A percentile compares a stretch with the other conserved stretches of the same genome.
Conservation (phyloP, 2,888 invertebrate species). For the Pecten maximus region DNA sequence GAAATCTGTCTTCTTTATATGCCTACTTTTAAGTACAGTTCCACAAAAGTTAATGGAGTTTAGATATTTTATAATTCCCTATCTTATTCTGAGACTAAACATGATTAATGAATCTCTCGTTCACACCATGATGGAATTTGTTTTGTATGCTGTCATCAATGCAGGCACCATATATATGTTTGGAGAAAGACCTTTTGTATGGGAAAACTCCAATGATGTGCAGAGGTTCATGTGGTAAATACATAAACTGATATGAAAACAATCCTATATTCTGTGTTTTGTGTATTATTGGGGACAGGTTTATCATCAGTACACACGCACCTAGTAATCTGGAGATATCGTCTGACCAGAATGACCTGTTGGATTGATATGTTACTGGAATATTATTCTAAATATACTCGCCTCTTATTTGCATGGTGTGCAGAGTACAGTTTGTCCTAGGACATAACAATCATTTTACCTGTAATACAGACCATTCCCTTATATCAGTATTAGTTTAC, state of each 20-base stretch:
- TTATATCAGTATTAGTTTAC: too few relatives aligned
- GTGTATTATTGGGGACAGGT: background rate
- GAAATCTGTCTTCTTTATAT: constrained; percentile 85
- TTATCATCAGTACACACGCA: background rate
- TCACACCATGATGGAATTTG: constrained; percentile 86
- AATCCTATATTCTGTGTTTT: background rate
- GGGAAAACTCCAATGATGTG: constrained; percentile 88
- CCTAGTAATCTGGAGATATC: too few relatives aligned
- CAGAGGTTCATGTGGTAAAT: constrained; percentile 94
- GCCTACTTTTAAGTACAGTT: constrained; percentile 87
- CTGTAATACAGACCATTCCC: too few relatives aligned
- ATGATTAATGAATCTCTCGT: constrained; percentile 84
- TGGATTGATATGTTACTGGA: too few relatives aligned
- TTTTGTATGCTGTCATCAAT: constrained; percentile 88
- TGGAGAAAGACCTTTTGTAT: constrained; percentile 89
- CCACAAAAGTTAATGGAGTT: constrained; percentile 95
- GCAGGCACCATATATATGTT: constrained; percentile 89
- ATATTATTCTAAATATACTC: too few relatives aligned
- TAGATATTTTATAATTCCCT: constrained; percentile 97
- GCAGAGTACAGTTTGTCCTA: too few relatives aligned
- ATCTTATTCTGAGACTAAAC: constrained; percentile 89
- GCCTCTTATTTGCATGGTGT: too few relatives aligned
- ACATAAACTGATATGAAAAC: background rate
- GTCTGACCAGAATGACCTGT: too few relatives aligned
- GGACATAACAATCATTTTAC: too few relatives aligned